These are phyloP conservation scores for Battus philenor DNA, from an alignment of 1,140 invertebrate genomes.

Conservation along the genomic window DNA sequence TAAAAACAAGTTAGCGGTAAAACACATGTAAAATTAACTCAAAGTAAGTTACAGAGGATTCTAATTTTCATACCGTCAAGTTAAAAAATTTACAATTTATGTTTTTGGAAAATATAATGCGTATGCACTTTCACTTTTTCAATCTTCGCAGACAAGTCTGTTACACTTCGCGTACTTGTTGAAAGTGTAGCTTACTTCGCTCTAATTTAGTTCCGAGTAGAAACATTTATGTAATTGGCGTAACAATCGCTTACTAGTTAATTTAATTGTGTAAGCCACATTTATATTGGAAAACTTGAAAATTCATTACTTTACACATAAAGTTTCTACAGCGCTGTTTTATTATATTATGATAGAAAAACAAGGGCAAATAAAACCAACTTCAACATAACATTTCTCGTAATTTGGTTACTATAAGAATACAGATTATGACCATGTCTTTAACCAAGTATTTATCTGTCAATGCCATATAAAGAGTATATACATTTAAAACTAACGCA, in stretches of 20 bases:
- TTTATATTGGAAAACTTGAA: slow-evolving; percentile 6
- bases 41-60: background rate
- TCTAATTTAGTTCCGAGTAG: slow-evolving; percentile 12
- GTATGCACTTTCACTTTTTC: slow-evolving; percentile 16
- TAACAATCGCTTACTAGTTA: slow-evolving; percentile 14
- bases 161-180: slow-evolving; percentile 14
- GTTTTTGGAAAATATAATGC: slow-evolving; percentile 1
- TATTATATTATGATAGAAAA: slow-evolving; percentile 4
- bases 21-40: background rate
- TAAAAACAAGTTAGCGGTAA: background rate
- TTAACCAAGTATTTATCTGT: too few relatives aligned
- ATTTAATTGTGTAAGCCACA: slow-evolving; percentile 8
- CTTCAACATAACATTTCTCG: slow-evolving; percentile 8
- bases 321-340: slow-evolving; percentile 3
- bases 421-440: too few relatives aligned
- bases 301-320: slow-evolving; percentile 13
- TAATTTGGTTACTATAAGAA: slow-evolving; percentile 5
- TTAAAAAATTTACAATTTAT: background rate
- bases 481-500: too few relatives aligned
- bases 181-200: slow-evolving; percentile 13
- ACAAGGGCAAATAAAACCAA: slow-evolving; percentile 3
- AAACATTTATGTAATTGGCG: slow-evolving; percentile 13
- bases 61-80: slow-evolving; percentile 3
- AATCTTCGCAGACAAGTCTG: slow-evolving; percentile 8
- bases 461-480: too few relatives aligned